Evolutionary conservation across 2,797 vertebrate genomes (phyloP), one percentile per base, ranked within the genome.

Genomic region (Pangasius djambal): DNA sequence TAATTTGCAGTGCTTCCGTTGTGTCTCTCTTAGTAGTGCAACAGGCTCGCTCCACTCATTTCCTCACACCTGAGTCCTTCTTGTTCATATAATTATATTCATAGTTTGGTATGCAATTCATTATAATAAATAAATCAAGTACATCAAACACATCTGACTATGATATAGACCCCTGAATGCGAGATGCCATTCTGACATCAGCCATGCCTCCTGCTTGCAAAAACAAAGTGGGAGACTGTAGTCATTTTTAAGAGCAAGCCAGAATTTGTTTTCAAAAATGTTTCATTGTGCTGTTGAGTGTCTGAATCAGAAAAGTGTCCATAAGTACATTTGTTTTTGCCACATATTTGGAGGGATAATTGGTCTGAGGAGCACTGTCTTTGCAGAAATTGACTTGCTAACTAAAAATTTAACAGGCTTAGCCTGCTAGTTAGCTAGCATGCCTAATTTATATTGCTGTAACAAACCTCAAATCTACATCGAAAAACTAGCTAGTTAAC

Each of bases 21-120:
- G 34, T 40, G 10, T 61, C 22, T 83, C 34, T 44, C 37, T 44
- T 15, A 28, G 22, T n/a, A 63, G 81, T 28, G 13, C 37, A 63
- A 63, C 57, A 83, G 31, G 22, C 37, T 61, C 5, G 13, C 57
- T 83, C 57, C 22, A 61, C 79, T 83, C 34, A 28, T 61, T 82
- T 82, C 55, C 48, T 55, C 77, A 81, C n/a, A 81, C 78, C 78
- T 55, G 52, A 59, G n/a, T 34, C 52, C 57, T 40, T 59, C 57
- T 25, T 44, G 12, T 79, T 22, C n/a, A 79, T 22, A 20, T 61
- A 59, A 28, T 61, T 61, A 25, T 59, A 40, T 82, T 37, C 79
- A 25, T 61, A 59, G 55, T 59, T 61, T 82, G 79, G 55, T 18
- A 40, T 61, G 20, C 40, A 82, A 82, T 82, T 59, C 13, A 82